Evolutionary conservation across 2,113 vertebrate genomes (phyloP), one percentile per base, ranked within the genome.

Genomic region (Peromyscus maniculatus): DNA sequence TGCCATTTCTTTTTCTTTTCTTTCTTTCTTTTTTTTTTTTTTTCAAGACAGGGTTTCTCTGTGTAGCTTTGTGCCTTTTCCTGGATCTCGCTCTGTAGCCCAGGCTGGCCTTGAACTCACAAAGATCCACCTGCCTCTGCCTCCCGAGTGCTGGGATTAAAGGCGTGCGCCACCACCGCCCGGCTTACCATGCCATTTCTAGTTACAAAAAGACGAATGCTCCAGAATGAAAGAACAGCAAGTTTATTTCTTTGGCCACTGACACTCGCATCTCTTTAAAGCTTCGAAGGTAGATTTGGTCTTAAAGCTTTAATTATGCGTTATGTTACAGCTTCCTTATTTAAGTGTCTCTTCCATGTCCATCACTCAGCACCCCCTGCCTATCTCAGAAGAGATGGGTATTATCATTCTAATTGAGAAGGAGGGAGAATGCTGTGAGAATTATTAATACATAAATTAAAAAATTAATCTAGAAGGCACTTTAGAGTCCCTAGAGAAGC

Each of bases 391-490:
- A 98, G 97, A 96, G 93, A 93, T 96, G 93, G 96, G 80, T 96
- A 91, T 96, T 95, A 97, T 96, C 97, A 97, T 71, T 49, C 84
- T 97, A 94, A 96, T 88, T 95, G 97, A 94, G 96, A 66, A 97
- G 94, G 83, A 97, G 96, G 82, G 88, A 96, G 95, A 87, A 92
- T 97, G 97, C 98, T 97, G 97, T 96, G 97, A 95, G 87, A 96
- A 96, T 98, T 98, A 97, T 98, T 97, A 97, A 97, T 97, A 94
- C 90, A 96, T 97, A 97, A 97, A 98, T 98, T 97, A 82, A 98
- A 98, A 97, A 97, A 96, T 97, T 97, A 98, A 98, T 97, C 97
- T 97, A 80, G 91, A 96, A 95, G 97, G 91, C 87, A 74, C 94
- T 96, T 95, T 77, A 89, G 84, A 69, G 39, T 96, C 97, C 96